A percentile compares a stretch with the other conserved stretches of the same genome.
Evolutionary conservation across 1,140 invertebrate genomes (phyloP).

Genomic region (Ceratina australensis): DNA sequence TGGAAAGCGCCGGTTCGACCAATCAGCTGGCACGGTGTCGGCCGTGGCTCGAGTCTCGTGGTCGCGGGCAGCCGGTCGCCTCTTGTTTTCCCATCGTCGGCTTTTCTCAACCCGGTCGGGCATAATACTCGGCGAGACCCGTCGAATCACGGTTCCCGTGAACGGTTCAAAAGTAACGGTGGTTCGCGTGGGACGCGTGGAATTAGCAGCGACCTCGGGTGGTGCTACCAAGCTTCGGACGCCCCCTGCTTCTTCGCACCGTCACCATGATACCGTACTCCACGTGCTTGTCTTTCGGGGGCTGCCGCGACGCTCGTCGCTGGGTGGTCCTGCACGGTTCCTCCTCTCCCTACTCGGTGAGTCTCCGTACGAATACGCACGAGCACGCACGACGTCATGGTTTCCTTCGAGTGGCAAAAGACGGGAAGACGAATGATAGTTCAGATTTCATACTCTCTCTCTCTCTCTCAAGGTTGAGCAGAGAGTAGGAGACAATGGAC

Average conservation of each 20-base stretch:
- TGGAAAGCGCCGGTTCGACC: constrained; percentile 37
- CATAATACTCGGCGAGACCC: too few species aligned
- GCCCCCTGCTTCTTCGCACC: constrained; percentile 38
- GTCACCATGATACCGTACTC: constrained; percentile 67
- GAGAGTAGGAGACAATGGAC: too few species aligned
- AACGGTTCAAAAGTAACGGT: background rate
- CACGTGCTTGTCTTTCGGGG: constrained; percentile 65
- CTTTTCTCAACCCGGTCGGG: constrained; percentile 17
- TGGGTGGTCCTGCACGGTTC: constrained; percentile 59
- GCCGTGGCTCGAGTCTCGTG: constrained; percentile 41
- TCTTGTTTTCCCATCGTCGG: constrained; percentile 45
- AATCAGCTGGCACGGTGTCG: constrained; percentile 43
- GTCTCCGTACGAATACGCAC: constrained; percentile 51
- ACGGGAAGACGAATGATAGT: background rate
- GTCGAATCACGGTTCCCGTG: too few species aligned
- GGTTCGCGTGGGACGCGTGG: background rate
- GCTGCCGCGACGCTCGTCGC: constrained; percentile 57
- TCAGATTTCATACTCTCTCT: background rate
- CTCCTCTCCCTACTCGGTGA: constrained; percentile 60
- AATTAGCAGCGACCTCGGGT: constrained; percentile 18
- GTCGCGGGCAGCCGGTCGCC: constrained; percentile 44
- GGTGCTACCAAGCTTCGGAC: constrained; percentile 17
- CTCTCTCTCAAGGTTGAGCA: too few species aligned
- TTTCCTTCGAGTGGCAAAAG: background rate
- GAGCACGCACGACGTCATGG: constrained; percentile 35